Evolutionary conservation across 2,888 invertebrate genomes (phyloP).

Genomic region (Mythimna lalbum): DNA sequence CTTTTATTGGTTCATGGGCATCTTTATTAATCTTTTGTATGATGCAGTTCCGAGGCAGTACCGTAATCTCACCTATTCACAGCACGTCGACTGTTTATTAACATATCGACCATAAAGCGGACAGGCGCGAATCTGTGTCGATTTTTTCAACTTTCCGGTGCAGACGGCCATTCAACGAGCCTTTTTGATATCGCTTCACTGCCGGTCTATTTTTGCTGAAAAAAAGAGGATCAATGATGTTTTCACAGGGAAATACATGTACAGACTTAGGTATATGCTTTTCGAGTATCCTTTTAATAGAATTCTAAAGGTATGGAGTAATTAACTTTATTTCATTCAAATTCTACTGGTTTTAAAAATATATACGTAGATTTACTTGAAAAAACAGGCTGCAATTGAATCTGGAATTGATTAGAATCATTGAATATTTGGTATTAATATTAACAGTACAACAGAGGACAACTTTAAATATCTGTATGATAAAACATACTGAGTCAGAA

Average conservation of each 20-base stretch:
- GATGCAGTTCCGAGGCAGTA: slow-evolving; percentile 58
- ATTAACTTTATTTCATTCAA: slow-evolving; percentile 26
- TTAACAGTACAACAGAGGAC: neutral
- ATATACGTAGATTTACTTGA: neutral
- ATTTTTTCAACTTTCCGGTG: slow-evolving; percentile 81
- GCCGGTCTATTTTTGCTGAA: slow-evolving; percentile 69
- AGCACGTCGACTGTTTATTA: slow-evolving; percentile 87
- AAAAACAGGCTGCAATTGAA: neutral
- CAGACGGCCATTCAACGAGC: slow-evolving; percentile 79
- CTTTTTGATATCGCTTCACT: slow-evolving; percentile 73
- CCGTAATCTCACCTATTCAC: slow-evolving; percentile 81
- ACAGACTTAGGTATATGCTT: slow-evolving; percentile 52
- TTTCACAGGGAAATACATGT: slow-evolving; percentile 66
- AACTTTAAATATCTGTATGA: neutral
- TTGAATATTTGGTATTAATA: neutral
- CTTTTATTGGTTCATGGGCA: slow-evolving; percentile 49
- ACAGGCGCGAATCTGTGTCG: slow-evolving; percentile 79
- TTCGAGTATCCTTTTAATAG: slow-evolving; percentile 48
- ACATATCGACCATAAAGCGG: slow-evolving; percentile 86
- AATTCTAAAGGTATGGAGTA: slow-evolving; percentile 36
- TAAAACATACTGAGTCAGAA: slow-evolving; percentile 1
- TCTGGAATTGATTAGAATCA: neutral
- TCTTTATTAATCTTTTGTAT: slow-evolving; percentile 67
- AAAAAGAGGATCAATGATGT: slow-evolving; percentile 66
- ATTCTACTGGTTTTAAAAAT: neutral